Base-by-base conservation (phyloP, 2,888 invertebrate species). In the Seira sanloemensis region DNA sequence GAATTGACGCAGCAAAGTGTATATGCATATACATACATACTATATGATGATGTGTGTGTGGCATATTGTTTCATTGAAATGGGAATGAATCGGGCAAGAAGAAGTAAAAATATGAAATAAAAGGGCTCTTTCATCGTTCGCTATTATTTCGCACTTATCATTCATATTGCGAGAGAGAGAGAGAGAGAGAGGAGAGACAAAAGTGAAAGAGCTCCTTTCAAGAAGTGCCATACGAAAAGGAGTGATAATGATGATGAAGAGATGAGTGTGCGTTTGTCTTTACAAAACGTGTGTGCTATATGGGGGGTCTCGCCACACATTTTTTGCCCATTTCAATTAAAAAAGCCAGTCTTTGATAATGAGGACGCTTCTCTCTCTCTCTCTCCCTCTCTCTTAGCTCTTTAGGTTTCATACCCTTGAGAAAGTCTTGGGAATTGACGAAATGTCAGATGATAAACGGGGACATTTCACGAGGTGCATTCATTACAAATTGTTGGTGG, bases 261-360 rank as follows among this genome's bases (percentile, higher is more conserved):
- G 68, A 75, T 68, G 78, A 62, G 71, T 62, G 71, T 66, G 79
- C 73, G 66, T 72, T 79, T 73, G 80, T 80, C 80, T 74, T 74
- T 58, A 37, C n/a, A 58, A 58, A 76, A 76, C 26, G 81, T 82
- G 81, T 82, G 81, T 82, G 81, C 81, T 69, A 82, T 82, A 82
- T 82, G 81, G 81, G 81, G 81, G 81, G 81, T 82, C 81, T 69
- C 67, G 69, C 75, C 25, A 74, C 7, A n/a, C 12, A 46, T 71
- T 73, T 67, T 80, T 62, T 58, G 58, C 58, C 18, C 7, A 4
- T 16, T 80, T 71, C 71, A 82, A 82, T 82, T 82, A 82, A 82
- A 76, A 82, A 37, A 50, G 50, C n/a, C n/a, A 50, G 50, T 71
- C 71, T 71, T 69, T 58, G 58, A 58, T 58, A 58, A 58, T 58